Percentiles rank a stretch among this genome's conserved stretches.
Conservation (phyloP, 2,113 vertebrate species). For the Grallaria varia region DNA sequence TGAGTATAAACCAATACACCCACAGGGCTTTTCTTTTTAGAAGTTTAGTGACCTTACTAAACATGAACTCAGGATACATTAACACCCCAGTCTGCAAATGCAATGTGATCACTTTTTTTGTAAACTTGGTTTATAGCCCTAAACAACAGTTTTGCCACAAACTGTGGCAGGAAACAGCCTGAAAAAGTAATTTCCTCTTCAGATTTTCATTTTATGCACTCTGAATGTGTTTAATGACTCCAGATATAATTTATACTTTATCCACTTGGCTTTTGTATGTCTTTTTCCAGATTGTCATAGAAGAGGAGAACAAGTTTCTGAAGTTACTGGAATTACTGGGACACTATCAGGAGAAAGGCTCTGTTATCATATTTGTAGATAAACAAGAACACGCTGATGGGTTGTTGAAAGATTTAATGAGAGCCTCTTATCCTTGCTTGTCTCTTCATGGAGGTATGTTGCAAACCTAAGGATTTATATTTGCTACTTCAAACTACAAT, state of each 20-base stretch:
- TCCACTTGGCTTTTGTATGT: not conserved
- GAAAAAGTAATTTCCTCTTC: not conserved
- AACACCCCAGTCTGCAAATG: not conserved
- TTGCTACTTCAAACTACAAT: not conserved
- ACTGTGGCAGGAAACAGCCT: not conserved
- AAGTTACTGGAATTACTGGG: constrained; percentile 95
- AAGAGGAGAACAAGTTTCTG: constrained; percentile 96
- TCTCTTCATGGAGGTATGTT: constrained; percentile 95
- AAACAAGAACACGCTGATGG: constrained; percentile 96
- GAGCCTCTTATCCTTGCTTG: constrained; percentile 97
- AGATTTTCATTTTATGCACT: not conserved
- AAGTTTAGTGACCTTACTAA: not conserved
- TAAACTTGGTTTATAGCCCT: not conserved
- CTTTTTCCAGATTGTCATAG: constrained; percentile 88
- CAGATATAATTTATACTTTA: not conserved
- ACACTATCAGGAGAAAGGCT: constrained; percentile 96
- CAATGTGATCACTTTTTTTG: not conserved
- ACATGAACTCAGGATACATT: not conserved
- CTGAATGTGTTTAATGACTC: not conserved
- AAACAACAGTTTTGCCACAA: not conserved
- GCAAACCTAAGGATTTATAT: not conserved
- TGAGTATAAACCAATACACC: not conserved
- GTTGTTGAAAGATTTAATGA: constrained; percentile 95
- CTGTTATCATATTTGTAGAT: constrained; percentile 97
- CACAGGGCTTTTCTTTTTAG: not conserved